Percentiles rank a stretch among this genome's conserved stretches.
Conservation (phyloP, 2,797 vertebrate species). For the Onychomys torridus region DNA sequence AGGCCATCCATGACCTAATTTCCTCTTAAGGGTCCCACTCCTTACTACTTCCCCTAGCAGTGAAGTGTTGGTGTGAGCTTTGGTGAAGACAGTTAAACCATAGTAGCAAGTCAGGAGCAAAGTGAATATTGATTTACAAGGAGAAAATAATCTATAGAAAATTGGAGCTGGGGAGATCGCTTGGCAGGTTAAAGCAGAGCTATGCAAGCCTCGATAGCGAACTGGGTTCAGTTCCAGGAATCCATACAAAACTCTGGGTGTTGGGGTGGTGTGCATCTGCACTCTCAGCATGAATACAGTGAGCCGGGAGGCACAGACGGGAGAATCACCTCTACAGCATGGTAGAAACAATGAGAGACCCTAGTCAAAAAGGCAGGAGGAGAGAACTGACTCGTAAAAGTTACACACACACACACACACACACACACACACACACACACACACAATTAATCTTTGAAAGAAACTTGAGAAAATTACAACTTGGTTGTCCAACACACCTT, state of each 20-base stretch:
- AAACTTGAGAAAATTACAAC: background rate
- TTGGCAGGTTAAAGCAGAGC: background rate
- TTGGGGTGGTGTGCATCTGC: background rate
- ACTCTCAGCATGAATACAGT: background rate
- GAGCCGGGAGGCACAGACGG: background rate
- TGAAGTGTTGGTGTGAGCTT: background rate
- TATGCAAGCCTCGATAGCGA: background rate
- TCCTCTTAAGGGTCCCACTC: background rate
- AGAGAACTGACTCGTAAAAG: background rate
- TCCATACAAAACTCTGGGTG: background rate
- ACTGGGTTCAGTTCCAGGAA: background rate
- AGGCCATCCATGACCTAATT: background rate
- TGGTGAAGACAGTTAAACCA: background rate
- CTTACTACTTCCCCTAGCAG: background rate
- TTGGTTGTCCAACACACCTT: background rate
- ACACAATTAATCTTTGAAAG: background rate
- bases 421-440: background rate
- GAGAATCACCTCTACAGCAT: background rate
- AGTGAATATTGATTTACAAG: conserved; percentile 47
- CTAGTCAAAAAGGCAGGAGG: background rate
- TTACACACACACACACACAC: background rate
- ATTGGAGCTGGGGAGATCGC: background rate
- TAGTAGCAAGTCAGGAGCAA: background rate
- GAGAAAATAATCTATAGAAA: background rate
- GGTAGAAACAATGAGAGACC: background rate